Conservation (phyloP, 1,140 invertebrate species). For the Aethina tumida region DNA sequence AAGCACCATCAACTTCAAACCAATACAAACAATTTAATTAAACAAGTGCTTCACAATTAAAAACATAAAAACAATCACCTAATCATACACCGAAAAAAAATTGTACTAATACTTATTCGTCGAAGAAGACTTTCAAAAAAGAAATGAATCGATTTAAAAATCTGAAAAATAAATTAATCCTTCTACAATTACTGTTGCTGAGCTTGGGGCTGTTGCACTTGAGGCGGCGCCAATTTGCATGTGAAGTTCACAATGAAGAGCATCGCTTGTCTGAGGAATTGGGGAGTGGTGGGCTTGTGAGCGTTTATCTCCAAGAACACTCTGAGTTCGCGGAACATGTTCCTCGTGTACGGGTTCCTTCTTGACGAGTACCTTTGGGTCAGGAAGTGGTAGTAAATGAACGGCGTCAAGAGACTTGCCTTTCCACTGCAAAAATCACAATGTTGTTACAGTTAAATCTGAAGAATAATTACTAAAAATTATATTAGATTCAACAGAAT, state of each 20-base stretch:
- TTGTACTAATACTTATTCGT: too few species aligned
- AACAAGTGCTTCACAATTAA: too few species aligned
- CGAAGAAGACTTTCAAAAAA: too few species aligned
- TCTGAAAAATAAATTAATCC: too few species aligned
- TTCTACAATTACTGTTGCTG: conserved; percentile 16
- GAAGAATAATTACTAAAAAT: conserved; percentile 2
- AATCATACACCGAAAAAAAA: too few species aligned
- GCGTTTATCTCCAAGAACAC: conserved; percentile 49
- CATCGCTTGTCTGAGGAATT: conserved; percentile 43
- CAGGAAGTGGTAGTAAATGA: conserved; percentile 93
- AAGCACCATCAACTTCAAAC: too few species aligned
- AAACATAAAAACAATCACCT: too few species aligned
- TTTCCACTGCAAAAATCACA: conserved; percentile 59
- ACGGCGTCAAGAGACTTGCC: conserved; percentile 75
- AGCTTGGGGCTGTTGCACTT: conserved; percentile 14
- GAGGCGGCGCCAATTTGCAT: conserved; percentile 53
- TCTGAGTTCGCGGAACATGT: conserved; percentile 73
- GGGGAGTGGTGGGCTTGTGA: conserved; percentile 50
- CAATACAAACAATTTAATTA: too few species aligned
- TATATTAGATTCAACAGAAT: background rate
- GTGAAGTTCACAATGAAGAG: conserved; percentile 46
- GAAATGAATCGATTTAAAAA: too few species aligned
- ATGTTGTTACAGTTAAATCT: conserved; percentile 2
- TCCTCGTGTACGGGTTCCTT: conserved; percentile 90
- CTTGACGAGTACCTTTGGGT: conserved; percentile 79